Evolutionary conservation across 2,797 vertebrate genomes (phyloP), one percentile per base, ranked within the genome.

Genomic region (Anomalospiza imberbis): DNA sequence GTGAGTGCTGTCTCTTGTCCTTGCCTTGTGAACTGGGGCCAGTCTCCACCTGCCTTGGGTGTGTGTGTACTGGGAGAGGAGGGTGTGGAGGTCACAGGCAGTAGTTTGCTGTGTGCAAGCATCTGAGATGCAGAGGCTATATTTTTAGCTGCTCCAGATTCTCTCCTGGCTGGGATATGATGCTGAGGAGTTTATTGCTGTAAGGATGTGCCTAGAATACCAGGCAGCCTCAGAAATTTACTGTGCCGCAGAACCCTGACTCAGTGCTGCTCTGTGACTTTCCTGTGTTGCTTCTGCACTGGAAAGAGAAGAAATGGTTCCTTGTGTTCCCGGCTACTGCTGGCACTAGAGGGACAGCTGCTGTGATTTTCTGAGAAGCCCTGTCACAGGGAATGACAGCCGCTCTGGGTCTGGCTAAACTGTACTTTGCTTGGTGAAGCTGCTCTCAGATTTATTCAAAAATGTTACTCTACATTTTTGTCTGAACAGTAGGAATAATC

Each of bases 81-180:
- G 55, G 63, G n/a, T 74, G 66, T 55, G 48, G 92, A 96, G 91
- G 94, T 93, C 91, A 93, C 71, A 78, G 60, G 83, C 89, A 86
- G 74, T 40, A 90, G 79, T 73, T 91, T 92, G 87, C 83, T 83
- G 51, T 71, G 77, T 85, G 83, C 77, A 89, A 36, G 85, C 80
- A 85, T 91, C 88, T 85, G 88, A 97, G 82, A 92, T 95, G 95
- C 81, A 92, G 61, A 78, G 57, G 48, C 91, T 94, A 32, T 98
- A 97, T 97, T 97, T 98, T 97, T 98, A 97, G 97, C 95, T 96
- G 95, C 93, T 97, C 96, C 92, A 96, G 77, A 96, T 97, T 97
- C 92, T 94, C 67, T 95, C 68, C 89, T 68, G 94, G 92, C 94
- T 95, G 75, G 83, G 94, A 89, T 96, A 94, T 75, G 95, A 96